Base-by-base conservation (phyloP, 2,888 invertebrate species). In the Pocota personata region DNA sequence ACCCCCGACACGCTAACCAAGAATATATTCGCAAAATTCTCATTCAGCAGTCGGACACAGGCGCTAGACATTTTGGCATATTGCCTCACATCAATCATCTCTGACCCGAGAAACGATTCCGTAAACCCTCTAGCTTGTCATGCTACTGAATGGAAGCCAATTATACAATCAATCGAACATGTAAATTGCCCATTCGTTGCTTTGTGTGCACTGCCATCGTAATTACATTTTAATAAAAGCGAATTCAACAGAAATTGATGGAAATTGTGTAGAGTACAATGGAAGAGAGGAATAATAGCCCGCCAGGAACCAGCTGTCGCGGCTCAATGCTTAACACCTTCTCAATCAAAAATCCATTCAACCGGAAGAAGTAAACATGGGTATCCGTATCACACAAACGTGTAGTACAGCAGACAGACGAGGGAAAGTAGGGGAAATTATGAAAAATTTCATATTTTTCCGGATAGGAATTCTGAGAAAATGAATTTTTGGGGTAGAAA, bases 161-260 rank as follows among this genome's bases (percentile, higher is more conserved):
- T 79, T 84, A 79, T 58, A 69, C 84, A 79, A 84, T 84, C 84
- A 79, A 79, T 84, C 79, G 84, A 66, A 84, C 79, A 84, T 84
- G 84, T 84, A 79, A 79, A 84, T 84, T 64, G 69, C 43, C 84
- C 69, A 52, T 67, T 57, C 35, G 32, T 57, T 14, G 43, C 52
- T 21, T 72, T 66, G 40, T 46, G 14, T 40, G 3, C 6, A n/a
- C n/a, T 5, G 48, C 52, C 16, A 27, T 30, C 30, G 55, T 83
- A 84, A 84, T 84, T 84, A 76, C 64, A 75, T 79, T 84, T 84
- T 84, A 66, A 84, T 84, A 75, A 76, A 79, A 84, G 67, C 16
- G 64, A 78, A 73, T 19, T 16, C 21, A 32, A 8, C 30, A 27
- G n/a, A 52, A 46, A 60, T 58, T 62, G 62, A 14, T 60, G 60